Conservation (phyloP, 2,797 vertebrate genomes). For the Periparus ater region DNA sequence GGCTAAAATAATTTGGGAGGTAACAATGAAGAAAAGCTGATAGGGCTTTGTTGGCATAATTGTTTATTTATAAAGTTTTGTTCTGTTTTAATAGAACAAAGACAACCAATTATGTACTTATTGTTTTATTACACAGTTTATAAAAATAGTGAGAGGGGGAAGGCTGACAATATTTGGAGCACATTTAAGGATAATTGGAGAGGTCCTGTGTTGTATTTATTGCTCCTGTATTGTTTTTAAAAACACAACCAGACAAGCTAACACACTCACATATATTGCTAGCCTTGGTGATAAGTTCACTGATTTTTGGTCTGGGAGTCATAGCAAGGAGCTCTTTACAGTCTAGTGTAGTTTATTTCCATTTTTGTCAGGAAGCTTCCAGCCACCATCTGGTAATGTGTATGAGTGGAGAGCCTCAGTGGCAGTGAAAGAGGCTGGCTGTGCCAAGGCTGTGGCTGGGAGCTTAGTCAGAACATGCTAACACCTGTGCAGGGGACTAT, state of each 20-base stretch:
- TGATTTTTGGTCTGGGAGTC: neutral
- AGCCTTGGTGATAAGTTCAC: neutral
- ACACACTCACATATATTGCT: accelerated
- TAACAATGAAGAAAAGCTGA: neutral
- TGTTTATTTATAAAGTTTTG: neutral
- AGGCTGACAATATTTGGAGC: neutral
- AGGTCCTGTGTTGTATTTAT: neutral
- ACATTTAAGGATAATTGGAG: neutral
- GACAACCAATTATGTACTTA: neutral
- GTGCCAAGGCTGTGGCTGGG: neutral
- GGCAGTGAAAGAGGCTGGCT: neutral
- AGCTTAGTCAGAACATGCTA: neutral
- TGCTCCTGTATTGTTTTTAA: neutral
- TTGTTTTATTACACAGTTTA: neutral
- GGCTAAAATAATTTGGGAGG: neutral
- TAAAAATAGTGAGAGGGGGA: neutral
- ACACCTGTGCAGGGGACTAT: neutral
- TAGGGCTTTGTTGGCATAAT: neutral
- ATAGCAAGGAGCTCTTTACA: neutral
- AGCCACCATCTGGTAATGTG: neutral
- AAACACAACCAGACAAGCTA: neutral
- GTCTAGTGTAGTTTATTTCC: neutral
- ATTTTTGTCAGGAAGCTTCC: neutral
- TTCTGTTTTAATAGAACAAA: neutral
- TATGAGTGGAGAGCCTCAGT: neutral